Conservation (phyloP, 1,140 invertebrate species). For the Drosophila bifasciata region DNA sequence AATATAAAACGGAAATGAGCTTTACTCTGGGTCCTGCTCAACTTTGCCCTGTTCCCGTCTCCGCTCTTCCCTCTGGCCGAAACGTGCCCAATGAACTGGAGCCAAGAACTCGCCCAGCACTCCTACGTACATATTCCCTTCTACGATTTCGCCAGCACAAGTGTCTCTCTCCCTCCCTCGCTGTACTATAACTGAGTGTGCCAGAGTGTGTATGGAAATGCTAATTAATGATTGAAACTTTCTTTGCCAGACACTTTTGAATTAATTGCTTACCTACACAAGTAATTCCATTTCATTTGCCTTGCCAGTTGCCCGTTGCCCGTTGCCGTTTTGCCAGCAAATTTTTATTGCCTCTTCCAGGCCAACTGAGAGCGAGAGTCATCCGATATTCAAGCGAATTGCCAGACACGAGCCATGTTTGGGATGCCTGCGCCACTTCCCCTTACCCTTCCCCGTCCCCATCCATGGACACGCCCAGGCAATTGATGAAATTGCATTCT, state of each 20-base stretch:
- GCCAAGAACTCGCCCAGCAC: conserved; percentile 13
- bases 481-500: conserved; percentile 59
- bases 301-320: background rate
- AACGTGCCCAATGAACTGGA: conserved; percentile 74
- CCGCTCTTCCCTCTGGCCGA: conserved; percentile 32
- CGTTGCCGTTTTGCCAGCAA: conserved; percentile 39
- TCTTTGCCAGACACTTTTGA: conserved; percentile 65
- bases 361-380: conserved; percentile 23
- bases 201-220: conserved; percentile 37
- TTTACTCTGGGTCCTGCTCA: conserved; percentile 50
- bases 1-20: conserved; percentile 82
- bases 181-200: conserved; percentile 9
- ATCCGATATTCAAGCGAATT: conserved; percentile 35
- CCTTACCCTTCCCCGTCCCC: too few relatives aligned
- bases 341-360: conserved; percentile 32
- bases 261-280: conserved; percentile 68
- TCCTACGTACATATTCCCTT: conserved; percentile 11
- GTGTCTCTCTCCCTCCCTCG: background rate
- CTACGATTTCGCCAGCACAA: background rate
- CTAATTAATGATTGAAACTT: conserved; percentile 76
- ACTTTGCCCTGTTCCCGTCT: conserved; percentile 10
- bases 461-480: conserved; percentile 29
- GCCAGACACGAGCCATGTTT: conserved; percentile 57
- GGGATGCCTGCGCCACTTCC: conserved; percentile 27
- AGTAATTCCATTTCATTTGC: conserved; percentile 44